Evolutionary conservation across 1,140 invertebrate genomes (phyloP).

Genomic region (Leptopilina clavipes): DNA sequence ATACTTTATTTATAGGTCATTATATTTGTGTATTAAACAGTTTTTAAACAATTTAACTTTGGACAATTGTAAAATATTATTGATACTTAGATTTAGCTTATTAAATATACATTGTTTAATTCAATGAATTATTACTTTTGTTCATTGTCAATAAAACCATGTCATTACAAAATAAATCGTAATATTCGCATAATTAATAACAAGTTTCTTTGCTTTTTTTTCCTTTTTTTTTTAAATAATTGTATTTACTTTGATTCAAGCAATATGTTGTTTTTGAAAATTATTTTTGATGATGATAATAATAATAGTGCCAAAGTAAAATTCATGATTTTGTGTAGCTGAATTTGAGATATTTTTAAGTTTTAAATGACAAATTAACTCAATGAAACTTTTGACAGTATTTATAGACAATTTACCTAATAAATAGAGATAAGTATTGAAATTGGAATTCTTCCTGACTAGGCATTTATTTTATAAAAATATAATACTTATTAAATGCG

Average conservation of each 20-base stretch:
- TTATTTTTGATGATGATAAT: not conserved
- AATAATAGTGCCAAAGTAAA: not conserved
- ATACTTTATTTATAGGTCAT: constrained; percentile 31
- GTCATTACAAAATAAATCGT: constrained; percentile 1
- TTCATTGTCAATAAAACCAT: not conserved
- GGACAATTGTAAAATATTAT: constrained; percentile 24
- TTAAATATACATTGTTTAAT: constrained; percentile 8
- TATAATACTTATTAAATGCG: not conserved
- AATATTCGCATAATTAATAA: not conserved
- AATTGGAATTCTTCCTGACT: not conserved
- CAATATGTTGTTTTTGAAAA: not conserved
- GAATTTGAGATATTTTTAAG: not conserved
- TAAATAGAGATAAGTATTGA: not conserved
- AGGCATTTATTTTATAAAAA: not conserved
- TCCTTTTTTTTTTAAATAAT: not conserved
- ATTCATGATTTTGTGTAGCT: not conserved
- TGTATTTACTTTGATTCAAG: not conserved
- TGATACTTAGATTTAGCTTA: constrained; percentile 6
- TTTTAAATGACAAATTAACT: not conserved
- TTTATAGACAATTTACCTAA: constrained; percentile 2
- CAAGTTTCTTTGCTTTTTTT: not conserved
- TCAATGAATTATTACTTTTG: not conserved
- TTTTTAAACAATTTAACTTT: constrained; percentile 1
- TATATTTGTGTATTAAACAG: constrained; percentile 23
- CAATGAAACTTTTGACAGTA: not conserved